Evolutionary conservation across 2,888 invertebrate species (phyloP).

Genomic region (Polylopha cassiicola): DNA sequence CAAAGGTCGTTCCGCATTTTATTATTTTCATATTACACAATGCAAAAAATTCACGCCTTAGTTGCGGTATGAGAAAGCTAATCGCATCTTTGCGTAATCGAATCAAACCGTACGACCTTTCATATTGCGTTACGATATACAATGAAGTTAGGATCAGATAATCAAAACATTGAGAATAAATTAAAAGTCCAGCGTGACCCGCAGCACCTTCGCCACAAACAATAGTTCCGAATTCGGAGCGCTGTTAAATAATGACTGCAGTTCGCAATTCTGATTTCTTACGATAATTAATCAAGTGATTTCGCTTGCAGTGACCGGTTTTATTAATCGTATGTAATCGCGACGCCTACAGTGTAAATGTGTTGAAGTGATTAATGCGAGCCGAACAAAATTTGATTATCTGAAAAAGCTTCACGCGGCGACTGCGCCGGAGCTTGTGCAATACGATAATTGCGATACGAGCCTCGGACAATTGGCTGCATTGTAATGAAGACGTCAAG

Average conservation of each 20-base stretch:
- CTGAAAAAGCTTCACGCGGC: conserved; percentile 39
- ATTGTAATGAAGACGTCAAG: conserved; percentile 48
- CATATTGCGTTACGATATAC: conserved; percentile 26
- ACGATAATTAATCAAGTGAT: conserved; percentile 61
- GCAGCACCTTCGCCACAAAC: conserved; percentile 30
- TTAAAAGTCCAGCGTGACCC: conserved; percentile 34
- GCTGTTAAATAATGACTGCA: conserved; percentile 53
- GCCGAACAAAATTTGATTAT: conserved; percentile 64
- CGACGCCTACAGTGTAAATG: conserved; percentile 54
- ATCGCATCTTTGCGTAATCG: conserved; percentile 50
- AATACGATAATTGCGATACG: conserved; percentile 22
- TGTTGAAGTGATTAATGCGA: conserved; percentile 69
- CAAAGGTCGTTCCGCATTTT: conserved; percentile 43
- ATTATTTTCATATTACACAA: conserved; percentile 46
- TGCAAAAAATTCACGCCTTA: conserved; percentile 54
- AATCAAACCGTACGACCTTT: conserved; percentile 45
- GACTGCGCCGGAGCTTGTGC: conserved; percentile 23
- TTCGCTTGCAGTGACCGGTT: conserved; percentile 46
- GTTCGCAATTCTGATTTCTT: conserved; percentile 40
- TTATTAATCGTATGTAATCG: conserved; percentile 59
- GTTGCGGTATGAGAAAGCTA: conserved; percentile 44
- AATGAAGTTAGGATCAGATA: conserved; percentile 20
- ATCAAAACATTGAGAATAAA: conserved; percentile 25
- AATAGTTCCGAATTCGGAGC: conserved; percentile 37
- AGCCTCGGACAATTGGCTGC: conserved; percentile 17